Conservation (phyloP, 2,888 invertebrate genomes). For the Seira sanloemensis region DNA sequence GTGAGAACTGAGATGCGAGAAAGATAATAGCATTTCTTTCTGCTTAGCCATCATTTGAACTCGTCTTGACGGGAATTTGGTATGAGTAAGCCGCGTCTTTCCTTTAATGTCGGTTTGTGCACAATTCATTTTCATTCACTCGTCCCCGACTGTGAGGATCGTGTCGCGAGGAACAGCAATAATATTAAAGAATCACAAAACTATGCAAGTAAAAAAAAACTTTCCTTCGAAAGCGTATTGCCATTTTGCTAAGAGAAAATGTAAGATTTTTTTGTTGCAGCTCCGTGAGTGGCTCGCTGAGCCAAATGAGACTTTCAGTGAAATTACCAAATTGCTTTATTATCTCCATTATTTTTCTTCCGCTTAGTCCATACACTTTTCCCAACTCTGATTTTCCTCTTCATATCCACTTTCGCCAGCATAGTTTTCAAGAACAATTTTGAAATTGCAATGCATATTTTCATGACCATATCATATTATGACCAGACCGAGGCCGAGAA, state of each 20-base stretch:
- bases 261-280: neutral
- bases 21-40: no score
- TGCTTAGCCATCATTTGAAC: neutral
- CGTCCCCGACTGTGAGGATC: neutral
- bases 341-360: conserved; percentile 55
- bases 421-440: conserved; percentile 21
- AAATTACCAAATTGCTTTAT: conserved; percentile 61
- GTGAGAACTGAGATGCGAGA: no score
- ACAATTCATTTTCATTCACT: conserved; percentile 19
- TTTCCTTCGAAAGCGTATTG: neutral
- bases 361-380: neutral
- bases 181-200: neutral
- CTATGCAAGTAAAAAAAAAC: neutral
- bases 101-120: neutral
- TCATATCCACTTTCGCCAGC: neutral
- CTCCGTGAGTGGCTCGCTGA: conserved; percentile 24
- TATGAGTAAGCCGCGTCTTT: conserved; percentile 21
- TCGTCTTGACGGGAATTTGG: no score
- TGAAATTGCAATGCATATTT: conserved; percentile 48
- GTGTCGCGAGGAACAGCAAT: neutral
- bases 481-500: conserved; percentile 11
- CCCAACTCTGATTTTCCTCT: neutral
- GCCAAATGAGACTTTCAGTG: conserved; percentile 49
- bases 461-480: conserved; percentile 42
- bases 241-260: no score